Conservation (phyloP, 2,888 invertebrate species). For the Ypsolopha scabrella region DNA sequence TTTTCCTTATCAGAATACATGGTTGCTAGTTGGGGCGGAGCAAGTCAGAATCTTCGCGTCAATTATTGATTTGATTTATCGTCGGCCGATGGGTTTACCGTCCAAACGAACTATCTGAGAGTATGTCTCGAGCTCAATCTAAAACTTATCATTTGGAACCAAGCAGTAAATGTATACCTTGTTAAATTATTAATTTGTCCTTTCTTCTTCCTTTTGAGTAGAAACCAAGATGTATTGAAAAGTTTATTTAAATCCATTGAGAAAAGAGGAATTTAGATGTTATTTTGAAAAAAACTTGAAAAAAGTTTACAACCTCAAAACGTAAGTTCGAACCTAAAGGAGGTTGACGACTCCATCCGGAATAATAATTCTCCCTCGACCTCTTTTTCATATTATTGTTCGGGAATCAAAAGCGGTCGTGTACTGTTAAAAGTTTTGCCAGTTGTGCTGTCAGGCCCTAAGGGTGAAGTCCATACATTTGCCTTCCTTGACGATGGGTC, state of each 20-base stretch:
- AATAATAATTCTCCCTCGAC: too few relatives aligned
- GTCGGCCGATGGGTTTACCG: conserved; percentile 15
- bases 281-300: conserved; percentile 28
- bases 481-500: too few relatives aligned
- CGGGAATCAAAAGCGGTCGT: too few relatives aligned
- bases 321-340: too few relatives aligned
- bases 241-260: background rate
- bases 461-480: too few relatives aligned
- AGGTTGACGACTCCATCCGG: too few relatives aligned
- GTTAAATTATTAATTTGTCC: conserved; percentile 5
- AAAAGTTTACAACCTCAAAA: too few relatives aligned
- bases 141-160: background rate
- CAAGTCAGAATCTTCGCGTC: conserved; percentile 4
- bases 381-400: too few relatives aligned
- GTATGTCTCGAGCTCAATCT: background rate
- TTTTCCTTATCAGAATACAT: background rate
- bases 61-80: too few relatives aligned
- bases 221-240: background rate
- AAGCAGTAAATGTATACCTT: conserved; percentile 10
- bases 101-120: background rate
- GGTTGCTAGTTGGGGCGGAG: background rate
- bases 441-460: too few relatives aligned
- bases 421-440: too few relatives aligned
- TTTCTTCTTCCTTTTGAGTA: conserved; percentile 10
- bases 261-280: conserved; percentile 15